Base-by-base conservation (phyloP, 2,888 invertebrate species). In the Ptychoptera albimana region DNA sequence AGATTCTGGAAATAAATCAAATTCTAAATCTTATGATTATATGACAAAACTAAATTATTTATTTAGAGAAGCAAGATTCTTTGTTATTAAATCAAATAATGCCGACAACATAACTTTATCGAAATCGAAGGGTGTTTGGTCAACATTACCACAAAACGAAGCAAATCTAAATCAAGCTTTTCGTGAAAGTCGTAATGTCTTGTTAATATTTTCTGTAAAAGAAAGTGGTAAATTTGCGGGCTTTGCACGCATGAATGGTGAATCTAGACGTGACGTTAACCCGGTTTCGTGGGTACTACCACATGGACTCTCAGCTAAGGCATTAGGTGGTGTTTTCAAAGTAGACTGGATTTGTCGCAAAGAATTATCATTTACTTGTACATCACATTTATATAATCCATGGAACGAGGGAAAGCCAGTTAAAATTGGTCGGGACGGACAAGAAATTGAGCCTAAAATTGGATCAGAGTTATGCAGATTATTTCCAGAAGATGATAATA, bases 341-440 rank as follows among this genome's bases (percentile, higher is more conserved):
- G 79, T 97, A 8, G 94, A 97, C 61, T 97, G 96, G 96, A 85
- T 97, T 53, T 92, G 91, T 60, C 79, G 92, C 56, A 87, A 89
- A 57, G 96, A 96, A 61, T 69, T 97, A 49, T 82, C 92, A 2
- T 97, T 97, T 57, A 83, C 82, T 53, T 84, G 83, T 57, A 93
- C 93, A 2, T 75, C 85, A 54, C 93, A 96, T 64, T 69, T 97
- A 48, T 91, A 89, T 59, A 97, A 97, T 69, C 84, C 91, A 6
- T 97, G 94, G 93, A 97, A 97, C 70, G 94, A 96, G 61, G 89
- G 92, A 39, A 94, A 94, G 67, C 93, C 94, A 46, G 96, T 97
- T 0, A 97, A 97, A 73, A 96, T 97, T 57, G 97, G 94, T n/a
- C 75, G 97, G 50, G 97, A 97, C 70, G 97, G 97, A 0, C 85